These are phyloP conservation scores for Morus bassanus DNA, from an alignment of 2,797 vertebrate genomes.

Conservation along the genomic window DNA sequence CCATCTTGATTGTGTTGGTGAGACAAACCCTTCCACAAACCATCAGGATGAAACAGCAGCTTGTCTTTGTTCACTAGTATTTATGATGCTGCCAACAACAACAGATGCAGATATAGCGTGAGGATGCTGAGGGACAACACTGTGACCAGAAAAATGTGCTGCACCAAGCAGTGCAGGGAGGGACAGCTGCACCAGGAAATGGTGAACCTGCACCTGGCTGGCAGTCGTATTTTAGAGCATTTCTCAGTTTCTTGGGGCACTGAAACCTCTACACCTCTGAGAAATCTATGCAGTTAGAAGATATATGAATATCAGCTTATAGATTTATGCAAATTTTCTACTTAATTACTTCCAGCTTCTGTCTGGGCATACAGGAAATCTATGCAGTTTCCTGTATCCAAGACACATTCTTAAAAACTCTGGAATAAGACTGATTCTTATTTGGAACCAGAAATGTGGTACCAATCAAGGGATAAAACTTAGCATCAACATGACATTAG, in stretches of 20 bases:
- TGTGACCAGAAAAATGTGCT: not conserved
- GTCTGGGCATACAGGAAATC: not conserved
- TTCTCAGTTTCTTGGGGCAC: not conserved
- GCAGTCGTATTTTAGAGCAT: not conserved
- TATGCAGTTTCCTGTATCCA: not conserved
- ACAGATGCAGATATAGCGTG: not conserved
- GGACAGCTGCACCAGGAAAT: rapidly evolving
- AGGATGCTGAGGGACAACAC: not conserved
- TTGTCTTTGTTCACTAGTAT: not conserved
- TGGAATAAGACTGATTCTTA: not conserved
- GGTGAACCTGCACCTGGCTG: not conserved
- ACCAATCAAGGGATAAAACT: not conserved
- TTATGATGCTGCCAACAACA: not conserved
- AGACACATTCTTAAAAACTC: not conserved
- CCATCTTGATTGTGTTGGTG: rapidly evolving
- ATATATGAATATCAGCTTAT: not conserved
- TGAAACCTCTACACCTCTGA: not conserved
- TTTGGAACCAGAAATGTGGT: not conserved
- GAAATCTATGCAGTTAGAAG: not conserved
- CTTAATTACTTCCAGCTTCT: not conserved
- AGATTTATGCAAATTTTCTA: not conserved
- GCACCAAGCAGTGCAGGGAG: not conserved
- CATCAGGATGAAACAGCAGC: not conserved
- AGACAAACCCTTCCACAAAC: not conserved
- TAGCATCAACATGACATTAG: not conserved